Evolutionary conservation across 2,888 invertebrate species (phyloP), one percentile per base, ranked within the genome.

Genomic region (Ischnura elegans): DNA sequence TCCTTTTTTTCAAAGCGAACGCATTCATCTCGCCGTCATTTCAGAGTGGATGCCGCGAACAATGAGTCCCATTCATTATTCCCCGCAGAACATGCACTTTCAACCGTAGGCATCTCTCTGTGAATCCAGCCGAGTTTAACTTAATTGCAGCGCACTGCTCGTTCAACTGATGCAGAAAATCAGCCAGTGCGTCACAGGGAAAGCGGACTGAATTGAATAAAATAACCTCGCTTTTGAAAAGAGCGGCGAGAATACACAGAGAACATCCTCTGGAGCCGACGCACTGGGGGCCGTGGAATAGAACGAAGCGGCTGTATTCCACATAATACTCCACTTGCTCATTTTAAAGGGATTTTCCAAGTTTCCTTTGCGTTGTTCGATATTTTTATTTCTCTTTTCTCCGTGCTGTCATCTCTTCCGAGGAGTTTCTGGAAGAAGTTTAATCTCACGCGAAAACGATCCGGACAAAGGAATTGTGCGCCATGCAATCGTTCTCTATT

Each of bases 341-440:
- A 61, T 21, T 19, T n/a, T n/a, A 61, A 61, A 61, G 61, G 25
- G 61, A 61, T 61, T n/a, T n/a, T 25, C 25, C 61, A 61, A 61
- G 61, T 61, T 16, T 61, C 61, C 61, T 61, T 61, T 6, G 25
- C 61, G 0, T n/a, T n/a, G n/a, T n/a, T n/a, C n/a, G n/a, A n/a
- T n/a, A n/a, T n/a, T n/a, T n/a, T n/a, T n/a, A n/a, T n/a, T n/a
- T n/a, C 5, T 76, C 16, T 76, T 13, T 76, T 29, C 36, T 36
- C 76, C 25, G 29, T 76, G 10, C 36, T 36, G 13, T 76, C 36
- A 13, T 0, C 36, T 76, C 36, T 16, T 36, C 76, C 16, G 10
- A 36, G 36, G 36, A 76, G 76, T 76, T 76, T 76, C 29, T 76
- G 36, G 76, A 61, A 76, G 76, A 76, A 76, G 76, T 36, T 76